Evolutionary conservation across 1,140 invertebrate genomes (phyloP).

Genomic region (Cepaea nemoralis): DNA sequence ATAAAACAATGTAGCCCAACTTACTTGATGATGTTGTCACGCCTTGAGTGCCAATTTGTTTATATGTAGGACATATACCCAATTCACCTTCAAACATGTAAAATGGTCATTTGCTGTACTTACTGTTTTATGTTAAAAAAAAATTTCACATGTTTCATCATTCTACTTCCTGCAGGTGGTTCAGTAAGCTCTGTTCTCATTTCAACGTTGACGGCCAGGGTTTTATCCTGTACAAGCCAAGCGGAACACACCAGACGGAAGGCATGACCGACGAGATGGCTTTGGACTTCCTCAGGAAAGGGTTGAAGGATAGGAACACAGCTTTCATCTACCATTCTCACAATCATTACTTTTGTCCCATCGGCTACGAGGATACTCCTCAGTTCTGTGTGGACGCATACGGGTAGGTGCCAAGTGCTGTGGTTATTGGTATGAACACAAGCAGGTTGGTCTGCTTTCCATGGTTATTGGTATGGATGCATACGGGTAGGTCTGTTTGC

Average conservation of each 20-base stretch:
- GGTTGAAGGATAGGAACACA: slow-evolving; percentile 56
- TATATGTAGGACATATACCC: no score
- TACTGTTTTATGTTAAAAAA: no score
- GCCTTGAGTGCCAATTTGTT: no score
- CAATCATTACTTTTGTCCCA: slow-evolving; percentile 70
- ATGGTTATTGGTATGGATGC: no score
- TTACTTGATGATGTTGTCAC: no score
- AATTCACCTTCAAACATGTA: no score
- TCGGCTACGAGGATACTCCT: slow-evolving; percentile 68
- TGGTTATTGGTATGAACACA: no score
- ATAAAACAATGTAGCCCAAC: no score
- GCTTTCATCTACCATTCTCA: slow-evolving; percentile 70
- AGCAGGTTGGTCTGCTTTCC: no score
- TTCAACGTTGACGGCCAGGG: slow-evolving; percentile 61
- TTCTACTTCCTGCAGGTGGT: slow-evolving; percentile 61
- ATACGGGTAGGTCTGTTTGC: no score
- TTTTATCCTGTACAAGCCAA: slow-evolving; percentile 65
- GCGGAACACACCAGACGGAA: slow-evolving; percentile 61
- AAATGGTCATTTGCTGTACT: no score
- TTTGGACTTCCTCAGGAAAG: slow-evolving; percentile 56
- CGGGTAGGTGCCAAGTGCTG: slow-evolving; percentile 47
- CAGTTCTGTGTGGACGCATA: slow-evolving; percentile 60
- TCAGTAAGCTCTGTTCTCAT: slow-evolving; percentile 62
- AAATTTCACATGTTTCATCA: background rate
- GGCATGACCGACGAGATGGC: slow-evolving; percentile 59